Evolutionary conservation across 2,113 vertebrate genomes (phyloP).

Genomic region (Ophthalmolycus amberensis): DNA sequence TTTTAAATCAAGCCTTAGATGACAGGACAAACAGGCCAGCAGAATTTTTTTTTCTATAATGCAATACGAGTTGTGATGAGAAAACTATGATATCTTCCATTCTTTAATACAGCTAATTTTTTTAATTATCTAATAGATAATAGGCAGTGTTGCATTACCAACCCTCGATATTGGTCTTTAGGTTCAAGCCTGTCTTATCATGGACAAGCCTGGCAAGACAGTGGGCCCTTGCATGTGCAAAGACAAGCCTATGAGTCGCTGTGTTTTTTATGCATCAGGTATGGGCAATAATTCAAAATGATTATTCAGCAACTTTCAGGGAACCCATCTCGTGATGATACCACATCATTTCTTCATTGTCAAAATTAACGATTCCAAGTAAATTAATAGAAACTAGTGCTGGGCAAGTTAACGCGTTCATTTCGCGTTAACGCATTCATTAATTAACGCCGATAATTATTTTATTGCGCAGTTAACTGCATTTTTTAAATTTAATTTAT

Average conservation of each 20-base stretch:
- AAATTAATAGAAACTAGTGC: background rate
- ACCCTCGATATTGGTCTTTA: background rate
- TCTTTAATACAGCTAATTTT: background rate
- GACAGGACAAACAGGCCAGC: background rate
- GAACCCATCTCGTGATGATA: too few relatives aligned
- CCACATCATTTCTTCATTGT: background rate
- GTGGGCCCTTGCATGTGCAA: background rate
- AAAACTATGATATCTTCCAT: slow-evolving; percentile 3
- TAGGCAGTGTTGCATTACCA: background rate
- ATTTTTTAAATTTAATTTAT: too few relatives aligned
- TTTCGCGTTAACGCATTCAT: too few relatives aligned
- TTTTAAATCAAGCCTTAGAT: slow-evolving; percentile 14
- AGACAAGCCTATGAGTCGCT: background rate
- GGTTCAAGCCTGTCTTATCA: background rate
- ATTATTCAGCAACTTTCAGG: too few relatives aligned
- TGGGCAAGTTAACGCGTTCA: too few relatives aligned
- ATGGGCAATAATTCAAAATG: too few relatives aligned
- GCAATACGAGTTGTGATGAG: background rate
- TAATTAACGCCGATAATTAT: too few relatives aligned
- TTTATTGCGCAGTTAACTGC: too few relatives aligned
- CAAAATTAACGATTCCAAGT: background rate
- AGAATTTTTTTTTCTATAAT: background rate
- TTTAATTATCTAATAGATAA: too few relatives aligned
- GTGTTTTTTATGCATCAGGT: background rate
- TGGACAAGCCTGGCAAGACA: background rate